Conservation (phyloP, 2,797 vertebrate species). For the Malurus leucopterus region DNA sequence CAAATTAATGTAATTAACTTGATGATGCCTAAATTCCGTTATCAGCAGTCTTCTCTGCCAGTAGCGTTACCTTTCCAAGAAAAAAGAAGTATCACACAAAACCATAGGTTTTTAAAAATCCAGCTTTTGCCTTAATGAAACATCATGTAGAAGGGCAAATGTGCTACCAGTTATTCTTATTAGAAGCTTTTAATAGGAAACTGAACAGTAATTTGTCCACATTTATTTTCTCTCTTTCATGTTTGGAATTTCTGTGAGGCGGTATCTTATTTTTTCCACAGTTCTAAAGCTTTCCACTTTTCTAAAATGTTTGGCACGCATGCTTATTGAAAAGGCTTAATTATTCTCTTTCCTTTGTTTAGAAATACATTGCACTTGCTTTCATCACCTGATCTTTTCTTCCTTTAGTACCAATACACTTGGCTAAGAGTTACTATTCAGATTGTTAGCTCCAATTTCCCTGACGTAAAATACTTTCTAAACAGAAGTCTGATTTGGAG, state of each 20-base stretch:
- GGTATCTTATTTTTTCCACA: background rate
- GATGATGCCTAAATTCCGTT: background rate
- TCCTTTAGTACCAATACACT: conserved; percentile 18
- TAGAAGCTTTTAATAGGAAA: background rate
- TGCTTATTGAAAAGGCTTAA: background rate
- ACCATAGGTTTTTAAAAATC: background rate
- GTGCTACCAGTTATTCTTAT: background rate
- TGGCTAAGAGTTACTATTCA: conserved; percentile 25
- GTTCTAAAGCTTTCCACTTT: background rate
- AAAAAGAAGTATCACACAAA: background rate
- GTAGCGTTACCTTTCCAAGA: background rate
- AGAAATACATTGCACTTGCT: background rate
- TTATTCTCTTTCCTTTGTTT: background rate
- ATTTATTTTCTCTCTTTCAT: background rate
- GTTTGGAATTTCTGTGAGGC: background rate
- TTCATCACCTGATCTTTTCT: background rate
- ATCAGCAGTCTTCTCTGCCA: background rate
- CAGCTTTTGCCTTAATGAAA: background rate
- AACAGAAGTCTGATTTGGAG: conserved; percentile 29
- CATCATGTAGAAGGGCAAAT: background rate
- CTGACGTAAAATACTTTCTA: conserved; percentile 7
- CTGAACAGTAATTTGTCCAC: background rate
- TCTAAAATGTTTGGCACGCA: background rate
- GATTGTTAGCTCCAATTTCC: conserved; percentile 19
- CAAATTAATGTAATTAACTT: background rate